Base-by-base conservation (phyloP, 2,113 vertebrate genomes). In the Laticauda laticaudata region DNA sequence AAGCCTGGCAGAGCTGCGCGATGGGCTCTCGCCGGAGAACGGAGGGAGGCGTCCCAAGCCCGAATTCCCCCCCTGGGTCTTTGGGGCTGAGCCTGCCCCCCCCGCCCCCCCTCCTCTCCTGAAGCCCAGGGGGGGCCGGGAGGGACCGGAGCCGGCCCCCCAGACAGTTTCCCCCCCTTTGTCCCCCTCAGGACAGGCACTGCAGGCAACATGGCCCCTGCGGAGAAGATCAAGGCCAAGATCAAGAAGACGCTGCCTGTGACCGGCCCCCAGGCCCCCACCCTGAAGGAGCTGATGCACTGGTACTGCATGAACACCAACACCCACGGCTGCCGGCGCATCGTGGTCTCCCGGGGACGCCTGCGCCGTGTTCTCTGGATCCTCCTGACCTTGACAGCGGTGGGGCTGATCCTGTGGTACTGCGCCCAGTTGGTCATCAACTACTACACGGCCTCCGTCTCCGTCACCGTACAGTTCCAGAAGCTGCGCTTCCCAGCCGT, bases 261-360 rank as follows among this genome's bases (percentile, higher is more conserved):
- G 94, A 95, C 90, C 0, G 98, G 98, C 53, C 98, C 98, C 1
- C 98, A 98, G 95, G 98, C 98, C 0, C 98, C 97, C 0, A 98
- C 97, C 2, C 93, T 98, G 75, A 97, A 96, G 59, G 98, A 98
- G 93, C 95, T 98, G 94, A 98, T 98, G 98, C 94, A 90, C 0
- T 98, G 98, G 98, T 98, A 98, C 95, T 98, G 98, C 94, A 93
- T 98, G 2, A 98, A 98, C 95, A 98, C 98, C 96, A 98, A 98
- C 96, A 98, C 98, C 0, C 98, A 98, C 0, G 98, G 98, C 94
- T 98, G 98, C 94, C 97, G 98, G 1, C 97, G 98, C 95, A 98
- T 98, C 39, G 98, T 98, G 26, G 98, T 98, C 89, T 98, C 98
- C 3, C 96, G 97, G 0, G 98, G 98, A 86, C 97, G 98, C 59